Evolutionary conservation across 2,888 invertebrate species (phyloP).

Genomic region (Protophormia terraenovae): DNA sequence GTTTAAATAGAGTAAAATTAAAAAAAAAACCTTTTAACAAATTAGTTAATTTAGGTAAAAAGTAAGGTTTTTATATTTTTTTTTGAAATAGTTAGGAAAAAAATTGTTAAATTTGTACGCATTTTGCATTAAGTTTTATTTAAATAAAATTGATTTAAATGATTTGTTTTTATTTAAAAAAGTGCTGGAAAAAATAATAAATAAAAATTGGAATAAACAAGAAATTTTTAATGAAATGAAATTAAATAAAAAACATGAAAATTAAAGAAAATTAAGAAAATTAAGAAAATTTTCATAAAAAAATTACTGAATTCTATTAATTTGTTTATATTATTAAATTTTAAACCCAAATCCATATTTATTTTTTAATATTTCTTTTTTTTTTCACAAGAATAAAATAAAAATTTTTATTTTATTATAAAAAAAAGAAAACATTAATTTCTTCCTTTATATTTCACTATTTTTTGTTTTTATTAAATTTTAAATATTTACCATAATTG

Average conservation of each 20-base stretch:
- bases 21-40: background rate
- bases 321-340: too few relatives aligned
- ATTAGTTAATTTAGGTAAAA: background rate
- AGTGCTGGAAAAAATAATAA: background rate
- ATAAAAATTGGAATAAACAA: background rate
- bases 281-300: background rate
- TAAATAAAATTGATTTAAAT: background rate
- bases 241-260: background rate
- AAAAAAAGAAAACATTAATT: background rate
- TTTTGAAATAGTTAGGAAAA: constrained; percentile 9
- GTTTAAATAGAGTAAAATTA: background rate
- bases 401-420: background rate
- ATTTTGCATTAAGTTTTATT: constrained; percentile 60
- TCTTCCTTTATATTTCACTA: background rate
- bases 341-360: too few relatives aligned
- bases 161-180: background rate
- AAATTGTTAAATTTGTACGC: constrained; percentile 68
- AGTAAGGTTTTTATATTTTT: background rate
- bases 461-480: background rate
- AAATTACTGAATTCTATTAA: too few relatives aligned
- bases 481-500: constrained; percentile 15
- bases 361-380: too few relatives aligned
- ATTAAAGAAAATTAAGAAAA: background rate
- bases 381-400: too few relatives aligned
- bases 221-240: background rate